A percentile compares a stretch with the other conserved stretches of the same genome.
These are phyloP conservation scores for Grammomys surdaster DNA, from an alignment of 2,113 vertebrate genomes.

Conservation along the genomic window DNA sequence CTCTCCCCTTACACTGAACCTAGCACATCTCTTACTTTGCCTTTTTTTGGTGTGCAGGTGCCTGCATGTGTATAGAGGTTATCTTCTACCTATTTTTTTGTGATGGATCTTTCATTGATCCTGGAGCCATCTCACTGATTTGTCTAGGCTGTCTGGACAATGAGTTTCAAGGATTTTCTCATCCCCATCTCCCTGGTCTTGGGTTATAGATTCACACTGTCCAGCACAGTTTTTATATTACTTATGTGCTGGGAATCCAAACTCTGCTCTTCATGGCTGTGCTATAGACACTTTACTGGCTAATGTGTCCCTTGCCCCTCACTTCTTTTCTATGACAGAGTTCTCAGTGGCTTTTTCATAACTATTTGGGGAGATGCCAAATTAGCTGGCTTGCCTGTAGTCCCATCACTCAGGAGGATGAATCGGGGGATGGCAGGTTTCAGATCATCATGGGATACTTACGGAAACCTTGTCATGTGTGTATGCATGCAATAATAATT, in stretches of 20 bases:
- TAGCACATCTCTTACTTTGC: background rate
- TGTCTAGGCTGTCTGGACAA: too few relatives aligned
- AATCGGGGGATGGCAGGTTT: background rate
- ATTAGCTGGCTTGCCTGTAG: background rate
- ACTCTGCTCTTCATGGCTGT: background rate
- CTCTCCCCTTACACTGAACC: background rate
- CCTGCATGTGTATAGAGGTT: background rate
- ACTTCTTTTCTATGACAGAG: background rate
- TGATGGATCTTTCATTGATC: background rate
- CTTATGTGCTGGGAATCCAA: too few relatives aligned
- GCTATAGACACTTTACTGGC: background rate
- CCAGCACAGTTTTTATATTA: background rate
- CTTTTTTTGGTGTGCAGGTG: background rate
- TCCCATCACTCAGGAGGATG: background rate
- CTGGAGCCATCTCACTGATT: background rate
- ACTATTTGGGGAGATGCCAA: background rate
- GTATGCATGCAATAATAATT: background rate
- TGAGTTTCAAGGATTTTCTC: background rate
- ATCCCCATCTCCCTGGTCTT: too few relatives aligned
- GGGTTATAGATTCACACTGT: background rate
- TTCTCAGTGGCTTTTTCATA: background rate
- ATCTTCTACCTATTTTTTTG: background rate
- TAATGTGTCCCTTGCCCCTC: background rate
- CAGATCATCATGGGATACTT: background rate
- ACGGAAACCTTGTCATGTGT: too few relatives aligned